Evolutionary conservation across 2,797 vertebrate genomes (phyloP), one percentile per base, ranked within the genome.

Genomic region (Parauchenoglanis ngamensis): DNA sequence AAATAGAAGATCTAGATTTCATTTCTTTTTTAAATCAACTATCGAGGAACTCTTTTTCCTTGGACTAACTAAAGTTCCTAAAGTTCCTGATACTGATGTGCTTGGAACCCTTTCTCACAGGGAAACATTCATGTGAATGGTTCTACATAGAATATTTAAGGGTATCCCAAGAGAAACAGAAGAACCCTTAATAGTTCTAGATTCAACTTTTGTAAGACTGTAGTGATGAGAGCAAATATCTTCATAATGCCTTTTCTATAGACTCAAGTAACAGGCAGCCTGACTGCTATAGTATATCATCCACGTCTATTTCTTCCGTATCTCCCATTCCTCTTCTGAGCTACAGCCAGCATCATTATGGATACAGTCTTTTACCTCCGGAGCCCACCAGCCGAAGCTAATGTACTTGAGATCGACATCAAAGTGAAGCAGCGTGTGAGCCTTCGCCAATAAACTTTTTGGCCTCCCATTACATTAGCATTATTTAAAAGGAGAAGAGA

Each of bases 401-500:
- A 83, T 91, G 91, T 91, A 90, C 90, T 93, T 90, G 86, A 89
- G 90, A 92, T 90, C 89, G 90, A 91, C 92, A 94, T 94, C 92
- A 89, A 91, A 90, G 89, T 85, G 77, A 86, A 88, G 83, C 89
- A 78, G 90, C 92, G 92, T 88, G 83, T 70, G 81, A 90, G 92
- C 91, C 91, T 94, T 94, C 91, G 93, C 92, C 91, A 91, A 94
- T 94, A 91, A 92, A 94, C 92, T 94, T 93, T 92, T 93, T 91
- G 86, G 87, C 90, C 93, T 92, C 91, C 91, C 92, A 94, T 95
- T 94, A 95, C 95, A 94, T 95, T 94, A 94, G 92, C 94, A 94
- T 95, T 95, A 95, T 95, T 95, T 94, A 96, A 95, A 95, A 93
- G 92, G 93, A 95, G 92, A 94, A 92, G 92, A 94, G 93, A 95